Evolutionary conservation across 2,888 invertebrate genomes (phyloP).

Genomic region (Stenchaetothrips biformis): DNA sequence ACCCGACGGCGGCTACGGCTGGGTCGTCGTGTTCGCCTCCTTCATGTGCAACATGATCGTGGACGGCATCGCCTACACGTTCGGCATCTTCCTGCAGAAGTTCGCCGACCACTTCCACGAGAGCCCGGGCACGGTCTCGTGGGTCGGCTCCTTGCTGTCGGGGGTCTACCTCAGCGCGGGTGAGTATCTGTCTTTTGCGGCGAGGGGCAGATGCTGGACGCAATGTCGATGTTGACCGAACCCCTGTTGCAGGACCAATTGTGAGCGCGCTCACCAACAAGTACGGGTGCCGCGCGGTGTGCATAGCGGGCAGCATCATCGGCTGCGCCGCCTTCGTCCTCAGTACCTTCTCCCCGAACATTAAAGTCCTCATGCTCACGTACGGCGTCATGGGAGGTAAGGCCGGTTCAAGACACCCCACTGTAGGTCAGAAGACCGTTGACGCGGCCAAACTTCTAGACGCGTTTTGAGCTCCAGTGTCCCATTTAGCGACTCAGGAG

Average conservation of each 20-base stretch:
- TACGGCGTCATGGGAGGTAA: conserved; percentile 91
- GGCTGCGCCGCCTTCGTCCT: conserved; percentile 79
- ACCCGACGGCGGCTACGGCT: conserved; percentile 87
- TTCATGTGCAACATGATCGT: conserved; percentile 98
- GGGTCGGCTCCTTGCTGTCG: conserved; percentile 91
- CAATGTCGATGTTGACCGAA: not conserved
- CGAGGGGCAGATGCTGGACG: not conserved
- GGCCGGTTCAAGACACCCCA: conserved; percentile 35
- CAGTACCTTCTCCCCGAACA: conserved; percentile 79
- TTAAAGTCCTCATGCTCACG: conserved; percentile 84
- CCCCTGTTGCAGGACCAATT: conserved; percentile 66
- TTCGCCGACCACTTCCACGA: conserved; percentile 77
- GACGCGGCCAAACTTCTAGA: too few species aligned
- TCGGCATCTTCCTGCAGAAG: conserved; percentile 84
- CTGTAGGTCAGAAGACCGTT: too few species aligned
- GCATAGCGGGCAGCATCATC: conserved; percentile 84
- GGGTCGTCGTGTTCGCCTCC: conserved; percentile 93
- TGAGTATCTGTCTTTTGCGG: conserved; percentile 45
- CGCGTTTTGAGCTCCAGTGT: not conserved
- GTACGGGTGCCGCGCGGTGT: conserved; percentile 90
- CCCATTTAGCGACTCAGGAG: not conserved
- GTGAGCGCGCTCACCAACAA: conserved; percentile 95
- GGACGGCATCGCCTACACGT: conserved; percentile 97
- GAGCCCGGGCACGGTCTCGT: conserved; percentile 82
- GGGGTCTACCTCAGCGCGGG: conserved; percentile 94